Percentiles rank a stretch among this genome's conserved stretches.
Evolutionary conservation across 2,797 vertebrate genomes (phyloP).

Genomic region (Sebastes itinus): DNA sequence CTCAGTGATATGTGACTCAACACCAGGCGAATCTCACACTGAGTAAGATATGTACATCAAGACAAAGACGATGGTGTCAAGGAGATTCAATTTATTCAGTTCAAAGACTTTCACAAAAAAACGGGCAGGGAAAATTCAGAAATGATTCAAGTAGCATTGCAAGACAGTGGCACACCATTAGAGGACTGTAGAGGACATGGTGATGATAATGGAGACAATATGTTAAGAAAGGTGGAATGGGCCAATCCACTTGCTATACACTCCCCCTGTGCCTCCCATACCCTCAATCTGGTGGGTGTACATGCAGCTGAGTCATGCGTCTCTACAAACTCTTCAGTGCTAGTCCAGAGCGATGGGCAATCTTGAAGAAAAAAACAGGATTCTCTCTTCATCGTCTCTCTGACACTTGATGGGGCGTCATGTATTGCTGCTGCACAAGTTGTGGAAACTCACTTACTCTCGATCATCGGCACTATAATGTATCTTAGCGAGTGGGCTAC

Average conservation of each 20-base stretch:
- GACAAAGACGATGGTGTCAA: neutral
- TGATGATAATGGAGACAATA: neutral
- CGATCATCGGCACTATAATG: neutral
- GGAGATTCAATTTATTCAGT: neutral
- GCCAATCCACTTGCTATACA: neutral
- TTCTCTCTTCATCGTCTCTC: neutral
- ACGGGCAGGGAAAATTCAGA: neutral
- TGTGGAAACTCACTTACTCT: neutral
- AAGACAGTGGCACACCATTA: neutral
- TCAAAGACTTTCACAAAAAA: neutral
- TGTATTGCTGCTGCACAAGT: neutral
- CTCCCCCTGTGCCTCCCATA: neutral
- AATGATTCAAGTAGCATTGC: neutral
- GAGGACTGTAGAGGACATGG: neutral
- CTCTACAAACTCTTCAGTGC: neutral
- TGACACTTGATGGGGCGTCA: accelerated
- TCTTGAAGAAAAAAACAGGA: neutral
- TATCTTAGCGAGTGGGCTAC: no score
- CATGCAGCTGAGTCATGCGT: neutral
- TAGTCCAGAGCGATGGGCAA: neutral
- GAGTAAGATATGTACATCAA: neutral
- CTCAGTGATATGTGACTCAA: slow-evolving; percentile 20
- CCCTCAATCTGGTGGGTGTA: neutral
- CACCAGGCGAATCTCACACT: neutral
- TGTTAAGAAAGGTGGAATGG: neutral